A percentile compares a stretch with the other conserved stretches of the same genome.
Conservation (phyloP, 1,140 invertebrate genomes). For the Tribolium castaneum region DNA sequence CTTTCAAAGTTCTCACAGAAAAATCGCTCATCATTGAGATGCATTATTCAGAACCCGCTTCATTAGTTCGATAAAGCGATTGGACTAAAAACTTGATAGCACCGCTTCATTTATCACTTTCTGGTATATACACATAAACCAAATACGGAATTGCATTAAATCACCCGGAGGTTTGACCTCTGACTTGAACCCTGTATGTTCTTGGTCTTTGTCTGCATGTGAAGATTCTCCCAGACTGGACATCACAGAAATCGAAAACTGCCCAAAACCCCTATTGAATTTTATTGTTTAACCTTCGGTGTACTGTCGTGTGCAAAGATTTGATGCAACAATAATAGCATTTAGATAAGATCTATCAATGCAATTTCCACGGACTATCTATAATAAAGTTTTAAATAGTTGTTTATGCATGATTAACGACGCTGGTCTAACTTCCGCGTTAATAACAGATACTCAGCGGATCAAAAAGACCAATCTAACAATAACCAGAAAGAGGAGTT, state of each 20-base stretch:
- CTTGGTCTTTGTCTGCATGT: conserved; percentile 9
- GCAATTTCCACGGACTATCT: conserved; percentile 27
- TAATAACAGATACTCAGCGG: neutral
- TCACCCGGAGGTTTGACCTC: conserved; percentile 8
- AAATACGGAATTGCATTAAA: conserved; percentile 31
- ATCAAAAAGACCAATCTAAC: conserved; percentile 21
- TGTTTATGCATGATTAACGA: conserved; percentile 35
- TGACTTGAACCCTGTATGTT: conserved; percentile 28
- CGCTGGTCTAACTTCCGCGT: conserved; percentile 21
- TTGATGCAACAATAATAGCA: conserved; percentile 6
- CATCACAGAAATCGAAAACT: neutral
- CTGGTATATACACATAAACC: neutral
- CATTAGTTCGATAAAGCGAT: conserved; percentile 14
- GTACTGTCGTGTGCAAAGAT: neutral
- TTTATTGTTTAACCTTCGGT: neutral
- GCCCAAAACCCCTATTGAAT: neutral
- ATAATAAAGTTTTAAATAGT: conserved; percentile 25
- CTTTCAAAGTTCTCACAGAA: conserved; percentile 5
- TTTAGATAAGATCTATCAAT: conserved; percentile 14
- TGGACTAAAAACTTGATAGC: conserved; percentile 9
- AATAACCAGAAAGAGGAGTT: conserved; percentile 1
- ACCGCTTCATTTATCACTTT: conserved; percentile 27
- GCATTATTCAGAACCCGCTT: conserved; percentile 28
- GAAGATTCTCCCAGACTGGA: neutral
- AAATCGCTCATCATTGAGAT: neutral